Conservation (phyloP, 2,113 vertebrate species). For the Maccullochella peelii region DNA sequence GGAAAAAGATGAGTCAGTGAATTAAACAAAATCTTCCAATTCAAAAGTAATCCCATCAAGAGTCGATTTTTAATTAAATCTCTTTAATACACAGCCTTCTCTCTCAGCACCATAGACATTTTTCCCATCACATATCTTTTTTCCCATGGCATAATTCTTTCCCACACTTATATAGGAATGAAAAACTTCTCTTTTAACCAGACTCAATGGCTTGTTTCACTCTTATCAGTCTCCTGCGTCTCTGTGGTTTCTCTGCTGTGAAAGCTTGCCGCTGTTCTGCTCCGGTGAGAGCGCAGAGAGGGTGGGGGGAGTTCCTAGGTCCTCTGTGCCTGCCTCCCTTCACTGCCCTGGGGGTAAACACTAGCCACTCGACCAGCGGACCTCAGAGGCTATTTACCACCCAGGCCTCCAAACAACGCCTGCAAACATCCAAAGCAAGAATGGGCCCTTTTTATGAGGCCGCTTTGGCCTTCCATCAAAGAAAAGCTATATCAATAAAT, state of each 20-base stretch:
- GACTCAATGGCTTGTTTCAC: constrained; percentile 71
- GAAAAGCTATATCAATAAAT: constrained; percentile 66
- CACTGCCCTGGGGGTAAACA: constrained; percentile 63
- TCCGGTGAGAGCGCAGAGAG: not conserved
- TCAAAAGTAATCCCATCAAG: constrained; percentile 67
- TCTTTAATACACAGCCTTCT: constrained; percentile 42
- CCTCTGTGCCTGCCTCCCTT: constrained; percentile 34
- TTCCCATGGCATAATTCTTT: constrained; percentile 70
- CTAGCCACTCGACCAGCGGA: constrained; percentile 46
- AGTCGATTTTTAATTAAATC: constrained; percentile 72
- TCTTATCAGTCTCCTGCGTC: constrained; percentile 73
- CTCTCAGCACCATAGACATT: constrained; percentile 53
- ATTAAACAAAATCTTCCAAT: constrained; percentile 52
- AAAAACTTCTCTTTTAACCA: constrained; percentile 62
- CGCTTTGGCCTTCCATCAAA: constrained; percentile 65
- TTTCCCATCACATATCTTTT: constrained; percentile 68
- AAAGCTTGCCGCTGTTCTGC: constrained; percentile 75
- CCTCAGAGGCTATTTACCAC: constrained; percentile 42
- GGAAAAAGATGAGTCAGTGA: constrained; percentile 1
- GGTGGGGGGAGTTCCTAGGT: constrained; percentile 32
- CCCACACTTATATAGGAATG: constrained; percentile 73
- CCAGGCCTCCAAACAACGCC: constrained; percentile 51
- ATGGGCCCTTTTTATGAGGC: constrained; percentile 38
- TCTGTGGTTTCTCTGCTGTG: constrained; percentile 68
- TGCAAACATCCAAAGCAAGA: constrained; percentile 59